These are phyloP conservation scores for Neolamprologus brichardi DNA, from an alignment of 2,113 vertebrate species.

Conservation along the genomic window DNA sequence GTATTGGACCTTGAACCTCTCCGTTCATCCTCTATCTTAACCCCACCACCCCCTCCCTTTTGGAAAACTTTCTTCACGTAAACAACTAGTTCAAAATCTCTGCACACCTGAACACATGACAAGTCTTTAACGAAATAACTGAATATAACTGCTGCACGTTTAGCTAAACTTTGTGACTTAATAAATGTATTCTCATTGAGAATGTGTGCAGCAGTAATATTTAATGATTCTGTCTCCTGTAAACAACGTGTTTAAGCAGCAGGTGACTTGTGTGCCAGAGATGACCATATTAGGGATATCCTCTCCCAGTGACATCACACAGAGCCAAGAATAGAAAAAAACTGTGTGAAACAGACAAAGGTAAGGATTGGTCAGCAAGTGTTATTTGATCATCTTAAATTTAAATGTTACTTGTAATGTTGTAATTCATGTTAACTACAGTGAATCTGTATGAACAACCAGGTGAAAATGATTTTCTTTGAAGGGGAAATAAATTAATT, in stretches of 20 bases:
- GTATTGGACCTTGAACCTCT: not conserved
- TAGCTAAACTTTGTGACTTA: not conserved
- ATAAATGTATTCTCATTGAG: rapidly evolving
- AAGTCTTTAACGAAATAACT: not conserved
- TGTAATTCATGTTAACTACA: not conserved
- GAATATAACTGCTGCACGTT: not conserved
- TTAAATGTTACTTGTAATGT: not conserved
- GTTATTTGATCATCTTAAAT: not conserved
- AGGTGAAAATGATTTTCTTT: not conserved
- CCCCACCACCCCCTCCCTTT: not conserved
- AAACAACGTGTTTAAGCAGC: rapidly evolving
- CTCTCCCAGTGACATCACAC: not conserved
- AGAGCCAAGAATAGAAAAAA: not conserved
- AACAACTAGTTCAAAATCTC: not conserved
- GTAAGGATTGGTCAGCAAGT: not conserved
- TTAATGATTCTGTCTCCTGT: not conserved
- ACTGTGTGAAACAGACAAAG: not conserved
- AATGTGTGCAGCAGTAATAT: not conserved
- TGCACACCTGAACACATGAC: not conserved
- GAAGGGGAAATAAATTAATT: not conserved
- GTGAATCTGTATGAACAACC: not conserved
- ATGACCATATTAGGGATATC: not conserved
- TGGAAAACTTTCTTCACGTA: not conserved
- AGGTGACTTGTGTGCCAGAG: not conserved
- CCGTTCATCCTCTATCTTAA: not conserved